Conservation (phyloP, 2,113 vertebrate species). For the Buteo buteo region DNA sequence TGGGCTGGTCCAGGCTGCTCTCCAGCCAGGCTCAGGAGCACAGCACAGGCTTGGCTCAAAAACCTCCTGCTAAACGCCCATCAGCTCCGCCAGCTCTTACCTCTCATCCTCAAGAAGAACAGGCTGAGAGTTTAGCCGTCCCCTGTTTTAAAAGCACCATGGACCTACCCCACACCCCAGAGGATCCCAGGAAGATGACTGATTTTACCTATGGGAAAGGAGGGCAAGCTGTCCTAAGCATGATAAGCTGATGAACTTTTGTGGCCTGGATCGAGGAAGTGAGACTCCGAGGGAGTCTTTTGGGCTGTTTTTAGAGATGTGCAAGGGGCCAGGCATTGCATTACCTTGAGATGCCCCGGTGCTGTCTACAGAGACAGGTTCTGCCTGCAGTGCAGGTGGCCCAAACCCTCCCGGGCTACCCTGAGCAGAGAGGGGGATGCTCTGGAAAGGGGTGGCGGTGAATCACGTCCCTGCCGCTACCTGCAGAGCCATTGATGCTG, state of each 20-base stretch:
- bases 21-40: background rate
- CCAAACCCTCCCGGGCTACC: background rate
- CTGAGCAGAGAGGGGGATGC: background rate
- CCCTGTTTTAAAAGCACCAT: background rate
- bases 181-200: background rate
- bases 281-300: background rate
- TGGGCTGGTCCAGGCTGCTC: background rate
- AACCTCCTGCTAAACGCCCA: background rate
- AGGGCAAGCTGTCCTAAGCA: background rate
- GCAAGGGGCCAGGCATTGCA: accelerated
- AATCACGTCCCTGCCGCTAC: background rate
- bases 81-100: background rate
- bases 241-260: background rate
- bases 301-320: background rate
- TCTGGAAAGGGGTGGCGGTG: background rate
- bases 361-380: background rate
- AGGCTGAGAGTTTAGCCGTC: background rate
- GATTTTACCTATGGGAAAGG: background rate
- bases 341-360: background rate
- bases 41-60: background rate
- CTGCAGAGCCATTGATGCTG: background rate
- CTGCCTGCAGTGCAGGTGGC: background rate
- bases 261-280: background rate
- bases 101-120: background rate
- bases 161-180: background rate